Percentiles rank a stretch among this genome's conserved stretches.
Conservation (phyloP, 2,113 vertebrate species). For the Oreocharis arfaki region DNA sequence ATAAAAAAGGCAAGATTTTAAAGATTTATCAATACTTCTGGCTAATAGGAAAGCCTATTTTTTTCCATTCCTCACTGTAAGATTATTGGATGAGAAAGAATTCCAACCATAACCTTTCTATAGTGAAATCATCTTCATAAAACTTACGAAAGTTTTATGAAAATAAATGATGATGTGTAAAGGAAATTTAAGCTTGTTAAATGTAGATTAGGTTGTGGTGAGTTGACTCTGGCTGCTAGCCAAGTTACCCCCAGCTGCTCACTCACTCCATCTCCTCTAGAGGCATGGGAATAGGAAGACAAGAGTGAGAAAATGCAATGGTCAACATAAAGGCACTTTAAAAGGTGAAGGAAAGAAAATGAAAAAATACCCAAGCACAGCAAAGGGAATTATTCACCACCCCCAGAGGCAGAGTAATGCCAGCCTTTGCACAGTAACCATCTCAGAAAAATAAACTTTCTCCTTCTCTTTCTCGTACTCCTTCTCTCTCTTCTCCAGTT, state of each 20-base stretch:
- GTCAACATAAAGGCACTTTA: not conserved
- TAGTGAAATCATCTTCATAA: not conserved
- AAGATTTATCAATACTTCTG: not conserved
- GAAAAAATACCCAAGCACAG: not conserved
- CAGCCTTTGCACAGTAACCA: not conserved
- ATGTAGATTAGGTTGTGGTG: not conserved
- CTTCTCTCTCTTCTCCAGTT: not conserved
- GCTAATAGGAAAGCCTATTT: not conserved
- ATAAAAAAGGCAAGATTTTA: not conserved
- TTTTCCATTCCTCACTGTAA: not conserved
- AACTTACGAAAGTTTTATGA: not conserved
- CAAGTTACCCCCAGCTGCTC: not conserved
- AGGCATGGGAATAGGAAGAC: not conserved
- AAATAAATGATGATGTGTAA: not conserved
- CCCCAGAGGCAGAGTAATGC: not conserved
- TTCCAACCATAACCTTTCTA: not conserved
- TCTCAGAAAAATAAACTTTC: not conserved
- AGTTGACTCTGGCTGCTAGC: not conserved
- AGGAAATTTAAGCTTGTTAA: not conserved
- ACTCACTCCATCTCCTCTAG: not conserved
- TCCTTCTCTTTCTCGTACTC: not conserved
- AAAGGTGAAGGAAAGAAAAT: not conserved
- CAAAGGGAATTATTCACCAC: not conserved
- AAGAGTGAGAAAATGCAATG: not conserved
- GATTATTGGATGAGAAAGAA: not conserved